Percentiles rank a stretch among this genome's conserved stretches.
These are phyloP conservation scores for Rafetus swinhoei DNA, from an alignment of 2,113 vertebrate genomes.

Conservation along the genomic window DNA sequence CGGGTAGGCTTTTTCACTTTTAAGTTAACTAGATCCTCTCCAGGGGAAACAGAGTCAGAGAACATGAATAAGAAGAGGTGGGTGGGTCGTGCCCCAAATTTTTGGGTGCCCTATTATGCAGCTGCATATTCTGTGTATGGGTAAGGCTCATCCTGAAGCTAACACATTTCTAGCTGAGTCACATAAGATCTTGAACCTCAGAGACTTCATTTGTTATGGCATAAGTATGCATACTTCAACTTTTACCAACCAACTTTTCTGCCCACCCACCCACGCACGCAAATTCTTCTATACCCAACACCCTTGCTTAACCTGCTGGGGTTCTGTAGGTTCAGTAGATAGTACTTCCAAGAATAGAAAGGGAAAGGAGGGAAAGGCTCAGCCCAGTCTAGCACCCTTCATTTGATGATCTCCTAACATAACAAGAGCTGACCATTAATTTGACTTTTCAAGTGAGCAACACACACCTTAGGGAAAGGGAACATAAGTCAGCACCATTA, in stretches of 20 bases:
- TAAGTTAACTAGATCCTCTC: too few relatives aligned
- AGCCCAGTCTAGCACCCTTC: fast-evolving
- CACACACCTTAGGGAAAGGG: fast-evolving
- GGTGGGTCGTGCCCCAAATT: too few relatives aligned
- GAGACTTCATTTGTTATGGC: background rate
- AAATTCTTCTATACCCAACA: background rate
- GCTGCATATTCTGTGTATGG: too few relatives aligned
- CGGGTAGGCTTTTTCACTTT: too few relatives aligned
- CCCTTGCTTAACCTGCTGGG: background rate
- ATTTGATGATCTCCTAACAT: fast-evolving
- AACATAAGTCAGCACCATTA: background rate
- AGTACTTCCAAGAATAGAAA: background rate
- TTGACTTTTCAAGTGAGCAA: background rate
- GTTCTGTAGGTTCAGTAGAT: background rate
- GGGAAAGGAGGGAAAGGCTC: background rate
- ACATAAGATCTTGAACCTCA: background rate
- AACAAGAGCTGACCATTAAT: background rate
- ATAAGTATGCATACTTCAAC: background rate
- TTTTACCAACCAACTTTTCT: background rate
- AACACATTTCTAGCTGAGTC: background rate
- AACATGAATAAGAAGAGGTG: too few relatives aligned
- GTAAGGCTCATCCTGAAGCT: too few relatives aligned
- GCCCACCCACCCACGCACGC: background rate
- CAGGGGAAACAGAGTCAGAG: too few relatives aligned
- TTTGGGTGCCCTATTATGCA: too few relatives aligned